A percentile compares a stretch with the other conserved stretches of the same genome.
Conservation (phyloP, 2,888 invertebrate species). For the Hyppa rectilinea region DNA sequence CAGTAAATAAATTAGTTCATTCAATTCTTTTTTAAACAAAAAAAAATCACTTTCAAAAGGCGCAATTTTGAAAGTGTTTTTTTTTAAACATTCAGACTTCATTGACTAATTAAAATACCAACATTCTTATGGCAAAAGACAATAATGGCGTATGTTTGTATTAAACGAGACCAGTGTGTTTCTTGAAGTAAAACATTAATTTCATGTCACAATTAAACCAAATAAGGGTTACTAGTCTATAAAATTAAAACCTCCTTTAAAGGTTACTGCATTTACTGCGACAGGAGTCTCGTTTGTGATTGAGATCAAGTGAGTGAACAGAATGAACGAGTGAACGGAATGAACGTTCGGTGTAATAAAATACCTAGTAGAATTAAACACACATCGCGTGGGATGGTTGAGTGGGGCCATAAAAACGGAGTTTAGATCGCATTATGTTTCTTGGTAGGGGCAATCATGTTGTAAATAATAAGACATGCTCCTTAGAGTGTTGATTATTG, state of each 20-base stretch:
- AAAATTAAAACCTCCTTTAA: conserved; percentile 12
- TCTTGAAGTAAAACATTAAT: neutral
- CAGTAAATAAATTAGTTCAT: neutral
- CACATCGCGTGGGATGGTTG: conserved; percentile 29
- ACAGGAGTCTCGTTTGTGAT: conserved; percentile 23
- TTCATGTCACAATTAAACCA: conserved; percentile 18
- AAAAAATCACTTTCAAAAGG: too few species aligned
- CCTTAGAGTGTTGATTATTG: conserved; percentile 1
- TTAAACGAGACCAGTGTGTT: neutral
- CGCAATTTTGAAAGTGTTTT: neutral
- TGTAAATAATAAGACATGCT: neutral
- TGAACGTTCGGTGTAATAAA: conserved; percentile 45
- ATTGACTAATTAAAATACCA: neutral
- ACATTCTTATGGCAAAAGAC: too few species aligned
- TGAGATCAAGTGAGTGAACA: conserved; percentile 48
- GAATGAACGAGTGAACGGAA: conserved; percentile 42
- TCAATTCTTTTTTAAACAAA: neutral
- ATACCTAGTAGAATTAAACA: conserved; percentile 48
- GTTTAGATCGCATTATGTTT: neutral
- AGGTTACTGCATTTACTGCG: conserved; percentile 29
- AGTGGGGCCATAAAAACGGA: conserved; percentile 43
- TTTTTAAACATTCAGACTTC: neutral
- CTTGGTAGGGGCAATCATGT: neutral
- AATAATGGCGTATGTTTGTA: neutral
- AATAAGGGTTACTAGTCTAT: conserved; percentile 5